A percentile compares a stretch with the other conserved stretches of the same genome.
phyloP scores from a whole-genome alignment of 2,797 vertebrate species.

The Gephyroberyx darwinii region DNA sequence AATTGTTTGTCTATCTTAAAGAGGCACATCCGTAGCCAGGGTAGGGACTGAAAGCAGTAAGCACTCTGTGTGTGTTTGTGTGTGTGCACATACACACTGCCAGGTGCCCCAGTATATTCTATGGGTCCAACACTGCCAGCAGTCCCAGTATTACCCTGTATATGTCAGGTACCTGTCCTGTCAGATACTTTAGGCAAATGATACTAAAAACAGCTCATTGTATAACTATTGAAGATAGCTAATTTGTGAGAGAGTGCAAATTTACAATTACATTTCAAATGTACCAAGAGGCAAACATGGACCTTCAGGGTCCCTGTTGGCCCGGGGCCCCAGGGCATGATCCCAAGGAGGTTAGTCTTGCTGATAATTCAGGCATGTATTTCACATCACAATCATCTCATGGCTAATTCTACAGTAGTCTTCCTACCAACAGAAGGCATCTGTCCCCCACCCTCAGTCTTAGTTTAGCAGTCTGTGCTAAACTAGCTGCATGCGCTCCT shows the following conservation, averaged over 20 bases:
- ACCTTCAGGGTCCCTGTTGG: neutral
- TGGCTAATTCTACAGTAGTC: constrained; percentile 4
- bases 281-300: neutral
- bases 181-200: too few relatives aligned
- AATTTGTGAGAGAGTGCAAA: neutral
- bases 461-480: constrained; percentile 58
- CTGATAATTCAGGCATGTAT: constrained; percentile 19
- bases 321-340: too few relatives aligned
- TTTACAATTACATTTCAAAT: constrained; percentile 14
- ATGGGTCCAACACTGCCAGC: neutral
- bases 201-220: neutral
- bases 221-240: neutral
- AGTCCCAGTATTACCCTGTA: neutral
- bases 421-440: constrained; percentile 50
- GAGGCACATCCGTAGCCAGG: constrained; percentile 11
- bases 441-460: constrained; percentile 49
- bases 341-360: neutral
- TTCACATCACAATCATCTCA: constrained; percentile 14
- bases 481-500: constrained; percentile 73
- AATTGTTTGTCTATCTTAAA: neutral
- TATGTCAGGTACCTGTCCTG: neutral
- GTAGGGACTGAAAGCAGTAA: too few relatives aligned
- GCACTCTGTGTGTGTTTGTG: too few relatives aligned
- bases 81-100: neutral
- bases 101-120: neutral